A percentile compares a stretch with the other conserved stretches of the same genome.
Conservation (phyloP, 1,140 invertebrate genomes). For the Manduca sexta region DNA sequence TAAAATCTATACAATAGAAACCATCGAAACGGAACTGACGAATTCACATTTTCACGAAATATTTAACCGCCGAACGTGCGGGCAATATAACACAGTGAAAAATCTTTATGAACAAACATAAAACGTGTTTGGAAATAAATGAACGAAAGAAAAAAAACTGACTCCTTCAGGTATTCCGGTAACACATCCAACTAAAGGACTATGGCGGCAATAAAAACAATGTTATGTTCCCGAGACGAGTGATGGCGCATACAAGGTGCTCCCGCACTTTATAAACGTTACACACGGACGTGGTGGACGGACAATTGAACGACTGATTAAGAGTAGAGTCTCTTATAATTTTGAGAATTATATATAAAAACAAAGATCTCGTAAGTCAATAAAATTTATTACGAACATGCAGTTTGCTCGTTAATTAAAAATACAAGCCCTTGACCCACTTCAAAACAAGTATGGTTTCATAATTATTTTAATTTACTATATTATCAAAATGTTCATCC, state of each 20-base stretch:
- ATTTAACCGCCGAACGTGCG: not conserved
- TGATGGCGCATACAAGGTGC: constrained; percentile 3
- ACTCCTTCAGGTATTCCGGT: constrained; percentile 13
- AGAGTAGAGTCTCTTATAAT: too few species aligned
- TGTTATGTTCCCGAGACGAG: constrained; percentile 3
- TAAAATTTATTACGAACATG: too few species aligned
- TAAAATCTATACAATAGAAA: not conserved
- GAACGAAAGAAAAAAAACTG: not conserved
- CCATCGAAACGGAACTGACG: constrained; percentile 3
- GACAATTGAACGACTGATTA: not conserved
- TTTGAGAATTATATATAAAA: too few species aligned
- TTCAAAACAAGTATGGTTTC: too few species aligned
- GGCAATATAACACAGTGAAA: not conserved
- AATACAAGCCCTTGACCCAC: too few species aligned
- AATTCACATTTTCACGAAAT: not conserved
- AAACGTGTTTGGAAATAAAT: constrained; percentile 7
- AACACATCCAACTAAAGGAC: constrained; percentile 11
- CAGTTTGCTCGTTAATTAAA: too few species aligned
- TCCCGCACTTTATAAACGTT: not conserved
- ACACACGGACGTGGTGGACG: not conserved
- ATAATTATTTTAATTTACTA: too few species aligned
- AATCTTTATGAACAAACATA: constrained; percentile 1
- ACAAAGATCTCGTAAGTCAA: too few species aligned
- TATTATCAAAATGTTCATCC: too few species aligned
- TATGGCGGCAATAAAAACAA: constrained; percentile 21